Evolutionary conservation across 1,140 invertebrate genomes (phyloP), one percentile per base, ranked within the genome.

Genomic region (Mylabris phalerata): DNA sequence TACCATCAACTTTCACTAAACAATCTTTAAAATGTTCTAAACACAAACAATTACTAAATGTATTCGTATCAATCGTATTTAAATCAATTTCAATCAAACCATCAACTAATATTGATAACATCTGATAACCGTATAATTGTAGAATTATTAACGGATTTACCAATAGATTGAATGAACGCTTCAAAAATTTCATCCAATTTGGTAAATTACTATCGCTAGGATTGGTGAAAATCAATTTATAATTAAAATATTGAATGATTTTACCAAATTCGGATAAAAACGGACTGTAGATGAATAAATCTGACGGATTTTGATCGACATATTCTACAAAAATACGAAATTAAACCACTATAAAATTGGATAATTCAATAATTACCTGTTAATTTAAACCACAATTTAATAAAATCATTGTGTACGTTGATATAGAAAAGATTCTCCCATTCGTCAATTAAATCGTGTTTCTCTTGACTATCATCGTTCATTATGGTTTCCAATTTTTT

Each of bases 381-480:
- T 52, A 74, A 67, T 60, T 63, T 75, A 63, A 75, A 77, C 81
- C 76, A 82, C 64, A 13, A 73, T 63, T 77, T 74, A 6, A 79
- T 72, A 9, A 83, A 68, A 55, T 75, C 72, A 25, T 67, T 64
- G 66, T 82, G 77, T 32, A 82, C 69, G 39, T 77, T 76, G 43
- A 74, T 68, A 9, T 76, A 72, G 63, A 84, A 81, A 19, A 84
- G 67, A 57, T 81, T 77, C 46, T 78, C 77, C 82, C 82, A 85
- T 66, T 84, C 83, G 41, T 82, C 77, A 10, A 80, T 66, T n/a
- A 79, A 67, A 57, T 69, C 71, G 40, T 5, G 7, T 5, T 4
- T 32, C 72, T 67, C 44, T 78, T 73, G 3, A 75, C 72, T 7
- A 75, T 68, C 39, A 70, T 66, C 47, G 78, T 75, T 45, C 79